Conservation (phyloP, 2,113 vertebrate genomes). For the Nyctereutes procyonoides region DNA sequence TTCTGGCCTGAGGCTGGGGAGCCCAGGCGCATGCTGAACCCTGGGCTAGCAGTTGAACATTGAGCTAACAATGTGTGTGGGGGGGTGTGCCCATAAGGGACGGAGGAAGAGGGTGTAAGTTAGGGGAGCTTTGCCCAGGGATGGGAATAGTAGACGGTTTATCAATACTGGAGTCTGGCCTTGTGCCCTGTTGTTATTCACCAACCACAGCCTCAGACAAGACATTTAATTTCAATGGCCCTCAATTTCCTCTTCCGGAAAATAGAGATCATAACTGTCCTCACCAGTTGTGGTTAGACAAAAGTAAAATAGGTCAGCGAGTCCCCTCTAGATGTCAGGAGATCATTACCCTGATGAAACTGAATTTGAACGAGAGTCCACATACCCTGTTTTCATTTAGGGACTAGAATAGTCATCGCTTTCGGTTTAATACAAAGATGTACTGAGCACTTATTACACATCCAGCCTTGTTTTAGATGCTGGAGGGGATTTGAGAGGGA, state of each 20-base stretch:
- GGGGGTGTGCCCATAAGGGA: not conserved
- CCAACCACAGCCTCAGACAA: not conserved
- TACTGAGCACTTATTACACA: not conserved
- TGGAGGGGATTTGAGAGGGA: not conserved
- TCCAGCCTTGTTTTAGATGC: not conserved
- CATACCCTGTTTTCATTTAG: not conserved
- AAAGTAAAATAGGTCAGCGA: not conserved
- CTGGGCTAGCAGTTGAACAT: not conserved
- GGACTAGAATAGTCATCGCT: not conserved
- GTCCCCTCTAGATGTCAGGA: not conserved
- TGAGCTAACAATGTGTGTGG: fast-evolving
- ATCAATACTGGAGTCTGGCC: not conserved
- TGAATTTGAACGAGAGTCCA: not conserved
- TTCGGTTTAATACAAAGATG: slow-evolving; percentile 1
- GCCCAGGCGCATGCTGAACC: not conserved
- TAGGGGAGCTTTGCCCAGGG: not conserved
- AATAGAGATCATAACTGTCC: not conserved
- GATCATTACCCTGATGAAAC: not conserved
- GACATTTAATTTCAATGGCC: not conserved
- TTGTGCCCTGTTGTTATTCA: not conserved
- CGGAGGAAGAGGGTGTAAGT: too few relatives aligned
- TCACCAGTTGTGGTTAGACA: not conserved
- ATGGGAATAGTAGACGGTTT: not conserved
- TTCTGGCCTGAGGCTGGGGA: not conserved
- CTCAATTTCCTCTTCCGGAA: not conserved